Base-by-base conservation (phyloP, 2,888 invertebrate genomes). In the Rapana venosa region DNA sequence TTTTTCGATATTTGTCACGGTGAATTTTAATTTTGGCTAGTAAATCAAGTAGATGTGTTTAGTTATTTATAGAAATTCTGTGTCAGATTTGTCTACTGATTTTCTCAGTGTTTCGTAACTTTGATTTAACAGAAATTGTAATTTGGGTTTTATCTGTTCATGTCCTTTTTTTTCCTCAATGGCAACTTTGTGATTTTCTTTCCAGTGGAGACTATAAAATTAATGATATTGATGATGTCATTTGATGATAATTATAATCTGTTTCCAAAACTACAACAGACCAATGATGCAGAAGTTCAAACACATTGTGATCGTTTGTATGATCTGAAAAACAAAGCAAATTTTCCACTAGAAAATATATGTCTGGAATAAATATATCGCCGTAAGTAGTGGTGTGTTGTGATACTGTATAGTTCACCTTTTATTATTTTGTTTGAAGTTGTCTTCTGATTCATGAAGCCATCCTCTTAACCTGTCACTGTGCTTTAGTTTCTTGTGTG, bases 231-330 rank as follows among this genome's bases (percentile, higher is more conserved):
- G n/a, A 77, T 77, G 30, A 77, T 11, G 74, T 77, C 74, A 77
- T 66, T 66, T 66, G 66, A 66, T 66, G 26, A 66, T 47, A 47
- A 47, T 20, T 77, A 79, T 35, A 32, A 79, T 35, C 79, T 79
- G 79, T 79, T 79, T 32, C 79, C 30, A 30, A 79, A 83, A 83
- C 32, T 26, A 83, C 83, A 56, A 83, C 83, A 83, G 83, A 83
- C 83, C 83, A 83, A 83, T 83, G 83, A 83, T 56, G 15, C 83
- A 56, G 83, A 83, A 83, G 83, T 47, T 83, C 83, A 83, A 56
- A 83, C 83, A 56, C 8, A 47, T 56, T 83, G 83, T 83, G 83
- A 83, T 83, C 56, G 2, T 83, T 83, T 47, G 36, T 32, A 79
- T 32, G 81, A 83, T 83, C 56, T 22, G 83, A 32, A 81, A 81